phyloP scores from a whole-genome alignment of 1,140 invertebrate species.

The Choristoneura fumiferana region DNA sequence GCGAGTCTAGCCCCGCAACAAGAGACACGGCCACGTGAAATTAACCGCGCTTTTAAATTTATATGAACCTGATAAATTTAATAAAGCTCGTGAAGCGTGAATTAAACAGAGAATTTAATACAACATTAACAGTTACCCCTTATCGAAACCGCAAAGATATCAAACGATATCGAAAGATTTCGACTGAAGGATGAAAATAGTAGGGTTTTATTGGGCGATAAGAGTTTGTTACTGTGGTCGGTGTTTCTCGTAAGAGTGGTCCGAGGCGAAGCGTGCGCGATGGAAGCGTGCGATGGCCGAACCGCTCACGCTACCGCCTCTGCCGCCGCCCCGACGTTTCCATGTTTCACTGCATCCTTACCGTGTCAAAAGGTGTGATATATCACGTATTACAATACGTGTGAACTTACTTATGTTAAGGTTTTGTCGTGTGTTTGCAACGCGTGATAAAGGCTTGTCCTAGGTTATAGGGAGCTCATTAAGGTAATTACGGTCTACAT shows the following conservation, averaged over 20 bases:
- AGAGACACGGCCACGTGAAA: neutral
- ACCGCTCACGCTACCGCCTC: conserved; percentile 57
- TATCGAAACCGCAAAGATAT: no score
- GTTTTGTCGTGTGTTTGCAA: no score
- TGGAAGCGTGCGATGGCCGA: conserved; percentile 65
- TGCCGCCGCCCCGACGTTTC: conserved; percentile 50
- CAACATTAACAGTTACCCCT: neutral
- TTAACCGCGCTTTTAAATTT: conserved; percentile 11
- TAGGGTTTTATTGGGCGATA: neutral
- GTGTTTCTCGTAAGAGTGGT: conserved; percentile 21
- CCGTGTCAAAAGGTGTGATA: conserved; percentile 54
- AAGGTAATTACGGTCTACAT: no score
- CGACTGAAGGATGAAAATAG: neutral
- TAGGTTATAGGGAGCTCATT: no score
- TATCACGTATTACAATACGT: neutral
- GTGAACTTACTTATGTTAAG: neutral
- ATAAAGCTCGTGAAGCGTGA: neutral
- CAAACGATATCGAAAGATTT: neutral
- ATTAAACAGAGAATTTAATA: neutral
- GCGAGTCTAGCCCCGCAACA: neutral
- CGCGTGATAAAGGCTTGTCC: no score
- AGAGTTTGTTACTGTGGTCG: conserved; percentile 11
- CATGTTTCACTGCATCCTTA: conserved; percentile 62
- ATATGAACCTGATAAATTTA: conserved; percentile 3
- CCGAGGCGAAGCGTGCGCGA: conserved; percentile 41